Evolutionary conservation across 2,797 vertebrate genomes (phyloP).

Genomic region (Rhincodon typus): DNA sequence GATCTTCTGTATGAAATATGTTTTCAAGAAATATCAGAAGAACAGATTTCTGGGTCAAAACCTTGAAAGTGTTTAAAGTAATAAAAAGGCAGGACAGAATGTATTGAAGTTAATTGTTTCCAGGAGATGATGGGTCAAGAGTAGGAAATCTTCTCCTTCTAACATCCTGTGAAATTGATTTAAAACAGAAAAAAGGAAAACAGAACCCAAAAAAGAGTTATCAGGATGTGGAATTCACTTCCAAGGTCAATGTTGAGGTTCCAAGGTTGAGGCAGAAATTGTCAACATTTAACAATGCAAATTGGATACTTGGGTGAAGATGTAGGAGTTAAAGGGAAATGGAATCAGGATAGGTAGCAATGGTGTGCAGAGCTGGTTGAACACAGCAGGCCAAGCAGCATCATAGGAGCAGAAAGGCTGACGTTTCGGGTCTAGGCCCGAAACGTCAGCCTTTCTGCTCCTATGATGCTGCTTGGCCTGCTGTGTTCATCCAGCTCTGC

Average conservation of each 20-base stretch:
- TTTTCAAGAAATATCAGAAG: too few relatives aligned
- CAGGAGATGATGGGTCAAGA: neutral
- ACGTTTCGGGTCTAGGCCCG: too few relatives aligned
- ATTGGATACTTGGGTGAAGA: neutral
- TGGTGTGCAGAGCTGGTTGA: too few relatives aligned
- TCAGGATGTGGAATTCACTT: neutral
- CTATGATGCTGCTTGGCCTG: too few relatives aligned
- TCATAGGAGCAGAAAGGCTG: too few relatives aligned
- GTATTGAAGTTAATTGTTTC: neutral
- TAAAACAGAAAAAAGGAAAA: neutral
- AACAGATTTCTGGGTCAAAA: neutral
- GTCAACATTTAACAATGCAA: neutral
- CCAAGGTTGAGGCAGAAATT: neutral
- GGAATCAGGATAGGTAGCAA: neutral
- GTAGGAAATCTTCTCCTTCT: too few relatives aligned
- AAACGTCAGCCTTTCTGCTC: too few relatives aligned
- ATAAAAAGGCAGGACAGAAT: neutral
- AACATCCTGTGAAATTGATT: too few relatives aligned
- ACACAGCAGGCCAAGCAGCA: too few relatives aligned
- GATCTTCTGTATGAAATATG: too few relatives aligned
- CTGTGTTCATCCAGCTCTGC: too few relatives aligned
- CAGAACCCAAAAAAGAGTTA: neutral
- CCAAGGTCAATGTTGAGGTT: neutral
- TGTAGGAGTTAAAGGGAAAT: neutral
- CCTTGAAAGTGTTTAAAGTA: neutral